Percentiles rank a stretch among this genome's conserved stretches.
Evolutionary conservation across 1,140 invertebrate species (phyloP).

Genomic region (Steinernema khuongi): DNA sequence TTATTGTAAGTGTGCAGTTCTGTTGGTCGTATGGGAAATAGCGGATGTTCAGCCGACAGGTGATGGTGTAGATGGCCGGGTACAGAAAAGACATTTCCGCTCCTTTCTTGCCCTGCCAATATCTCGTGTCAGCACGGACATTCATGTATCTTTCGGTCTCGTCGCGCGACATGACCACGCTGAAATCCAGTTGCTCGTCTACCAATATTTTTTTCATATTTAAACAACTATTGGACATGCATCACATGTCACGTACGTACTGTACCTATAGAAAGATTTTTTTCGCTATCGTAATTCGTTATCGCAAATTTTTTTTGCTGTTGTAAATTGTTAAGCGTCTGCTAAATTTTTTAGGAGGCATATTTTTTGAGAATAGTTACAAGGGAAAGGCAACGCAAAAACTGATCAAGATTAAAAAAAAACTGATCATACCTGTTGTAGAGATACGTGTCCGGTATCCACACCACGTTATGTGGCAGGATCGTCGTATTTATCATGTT

Average conservation of each 20-base stretch:
- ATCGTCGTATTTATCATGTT: conserved; percentile 54
- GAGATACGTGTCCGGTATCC: conserved; percentile 56
- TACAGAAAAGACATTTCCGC: conserved; percentile 53
- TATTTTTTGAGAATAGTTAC: no score
- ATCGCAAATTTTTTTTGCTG: no score
- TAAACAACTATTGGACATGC: not conserved
- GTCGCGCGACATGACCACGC: conserved; percentile 55
- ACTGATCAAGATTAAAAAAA: no score
- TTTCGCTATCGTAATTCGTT: no score
- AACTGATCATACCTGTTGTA: conserved; percentile 55
- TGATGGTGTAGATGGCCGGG: conserved; percentile 47
- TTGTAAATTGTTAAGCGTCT: not conserved
- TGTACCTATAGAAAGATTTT: no score
- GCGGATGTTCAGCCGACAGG: conserved; percentile 56
- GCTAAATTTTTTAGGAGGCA: not conserved
- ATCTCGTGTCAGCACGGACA: conserved; percentile 45
- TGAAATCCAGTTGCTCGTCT: conserved; percentile 9
- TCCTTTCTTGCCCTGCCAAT: conserved; percentile 50
- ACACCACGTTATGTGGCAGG: conserved; percentile 49
- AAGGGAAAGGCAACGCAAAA: no score
- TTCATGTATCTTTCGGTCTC: conserved; percentile 58
- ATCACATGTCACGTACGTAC: no score
- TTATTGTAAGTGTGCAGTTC: conserved; percentile 57
- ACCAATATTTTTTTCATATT: not conserved
- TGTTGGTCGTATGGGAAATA: conserved; percentile 57